Evolutionary conservation across 2,797 vertebrate species (phyloP).

Genomic region (Melanotaenia pygmaea): DNA sequence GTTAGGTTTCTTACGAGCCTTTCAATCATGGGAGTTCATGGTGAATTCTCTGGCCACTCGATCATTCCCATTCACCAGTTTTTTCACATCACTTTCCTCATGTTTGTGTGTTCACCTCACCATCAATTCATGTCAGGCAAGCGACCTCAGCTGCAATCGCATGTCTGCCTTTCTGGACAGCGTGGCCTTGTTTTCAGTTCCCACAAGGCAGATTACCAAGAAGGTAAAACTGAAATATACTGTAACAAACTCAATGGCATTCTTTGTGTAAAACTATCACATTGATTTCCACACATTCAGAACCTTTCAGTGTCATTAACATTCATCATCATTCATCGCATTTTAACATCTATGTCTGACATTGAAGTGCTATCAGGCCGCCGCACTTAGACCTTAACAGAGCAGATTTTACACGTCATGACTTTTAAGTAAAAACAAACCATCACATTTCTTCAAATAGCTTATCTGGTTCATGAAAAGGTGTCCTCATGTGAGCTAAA

Average conservation of each 20-base stretch:
- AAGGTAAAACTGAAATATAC: slow-evolving; percentile 86
- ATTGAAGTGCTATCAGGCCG: slow-evolving; percentile 1
- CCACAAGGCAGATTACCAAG: slow-evolving; percentile 86
- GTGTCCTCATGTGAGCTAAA: slow-evolving; percentile 12
- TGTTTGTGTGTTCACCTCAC: slow-evolving; percentile 75
- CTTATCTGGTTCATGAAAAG: neutral
- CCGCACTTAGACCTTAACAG: slow-evolving; percentile 1
- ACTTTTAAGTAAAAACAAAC: neutral
- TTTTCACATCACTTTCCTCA: slow-evolving; percentile 72
- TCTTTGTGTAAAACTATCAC: slow-evolving; percentile 40
- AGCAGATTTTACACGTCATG: slow-evolving; percentile 4
- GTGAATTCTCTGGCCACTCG: slow-evolving; percentile 44
- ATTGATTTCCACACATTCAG: slow-evolving; percentile 38
- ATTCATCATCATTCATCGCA: slow-evolving; percentile 29
- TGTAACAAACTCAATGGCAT: slow-evolving; percentile 35
- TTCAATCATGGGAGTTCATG: slow-evolving; percentile 39
- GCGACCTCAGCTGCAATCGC: slow-evolving; percentile 87
- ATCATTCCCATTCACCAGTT: slow-evolving; percentile 61
- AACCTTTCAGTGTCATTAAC: slow-evolving; percentile 44
- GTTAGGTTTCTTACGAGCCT: slow-evolving; percentile 33
- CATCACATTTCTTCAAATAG: slow-evolving; percentile 7
- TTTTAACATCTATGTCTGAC: slow-evolving; percentile 28
- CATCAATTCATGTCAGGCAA: slow-evolving; percentile 84
- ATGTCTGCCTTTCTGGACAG: slow-evolving; percentile 92
- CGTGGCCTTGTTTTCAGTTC: slow-evolving; percentile 84